phyloP scores from a whole-genome alignment of 1,140 invertebrate species.

The Pogonus chalceus region DNA sequence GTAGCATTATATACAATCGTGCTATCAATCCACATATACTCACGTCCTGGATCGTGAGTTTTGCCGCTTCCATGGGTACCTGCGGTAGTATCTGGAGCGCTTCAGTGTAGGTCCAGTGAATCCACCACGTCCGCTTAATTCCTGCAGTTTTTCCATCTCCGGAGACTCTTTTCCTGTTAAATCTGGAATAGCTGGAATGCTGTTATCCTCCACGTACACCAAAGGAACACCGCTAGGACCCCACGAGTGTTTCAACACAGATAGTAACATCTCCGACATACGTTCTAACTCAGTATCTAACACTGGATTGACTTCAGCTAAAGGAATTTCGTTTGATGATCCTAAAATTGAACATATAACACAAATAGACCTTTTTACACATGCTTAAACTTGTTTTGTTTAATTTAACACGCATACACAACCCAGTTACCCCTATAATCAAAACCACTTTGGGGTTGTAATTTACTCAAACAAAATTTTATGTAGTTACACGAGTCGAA shows the following conservation, averaged over 20 bases:
- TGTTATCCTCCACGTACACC: constrained; percentile 36
- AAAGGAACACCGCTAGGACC: constrained; percentile 30
- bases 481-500: too few species aligned
- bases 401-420: too few species aligned
- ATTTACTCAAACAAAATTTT: too few species aligned
- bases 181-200: constrained; percentile 13
- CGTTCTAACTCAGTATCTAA: constrained; percentile 18
- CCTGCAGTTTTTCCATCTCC: constrained; percentile 10
- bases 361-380: too few species aligned
- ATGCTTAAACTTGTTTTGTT: too few species aligned
- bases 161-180: constrained; percentile 17
- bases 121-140: constrained; percentile 8
- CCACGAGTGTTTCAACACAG: constrained; percentile 25
- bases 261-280: constrained; percentile 19
- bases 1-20: too few species aligned
- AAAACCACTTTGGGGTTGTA: too few species aligned
- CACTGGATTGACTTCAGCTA: background rate
- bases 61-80: constrained; percentile 51
- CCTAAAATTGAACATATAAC: too few species aligned
- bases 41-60: constrained; percentile 35
- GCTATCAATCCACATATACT: constrained; percentile 13
- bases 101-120: constrained; percentile 28
- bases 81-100: constrained; percentile 46
- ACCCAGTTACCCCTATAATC: too few species aligned
- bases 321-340: constrained; percentile 15